Base-by-base conservation (phyloP, 2,888 invertebrate species). In the Melipona bicolor region DNA sequence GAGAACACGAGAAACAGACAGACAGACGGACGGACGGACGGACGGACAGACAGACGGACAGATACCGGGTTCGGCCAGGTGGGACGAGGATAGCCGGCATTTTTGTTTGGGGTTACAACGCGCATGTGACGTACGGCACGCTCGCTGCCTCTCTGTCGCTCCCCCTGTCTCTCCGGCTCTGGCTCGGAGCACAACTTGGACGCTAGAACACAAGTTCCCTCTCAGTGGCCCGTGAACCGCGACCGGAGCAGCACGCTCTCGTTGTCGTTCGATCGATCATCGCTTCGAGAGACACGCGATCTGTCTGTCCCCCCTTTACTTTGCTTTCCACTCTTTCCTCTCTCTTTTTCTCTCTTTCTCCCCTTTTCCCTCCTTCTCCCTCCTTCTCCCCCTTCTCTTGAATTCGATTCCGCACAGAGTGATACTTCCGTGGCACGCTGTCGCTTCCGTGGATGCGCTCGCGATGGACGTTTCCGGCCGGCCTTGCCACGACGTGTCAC, bases 211-310 rank as follows among this genome's bases (percentile, higher is more conserved):
- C 87, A 77, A 87, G 84, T 88, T 88, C 88, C 86, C 88, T 87
- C 87, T 87, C 83, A 86, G 89, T 89, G 85, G 90, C 79, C 87
- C 89, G 89, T 90, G 92, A 92, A 91, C 91, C 90, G 91, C 90
- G 90, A 91, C 83, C 90, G 86, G 79, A 87, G 86, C 52, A 76
- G 72, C 81, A 87, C 85, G 87, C 56, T 36, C 81, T 69, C 36
- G 5, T 52, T 59, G 62, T 83, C 61, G 83, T 77, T 61, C 83
- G 79, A 79, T 83, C 83, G 84, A 84, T 78, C 83, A 72, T 79
- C 71, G 72, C 54, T 24, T n/a, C 54, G 52, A 59, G 27, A 61
- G 59, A 19, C 83, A 72, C 79, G 79, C 83, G 79, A 68, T 76
- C 50, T 43, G 3, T 19, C 50, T 65, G 32, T 59, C 36, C 15